phyloP scores from a whole-genome alignment of 2,888 invertebrate species.

The Acronicta psi region DNA sequence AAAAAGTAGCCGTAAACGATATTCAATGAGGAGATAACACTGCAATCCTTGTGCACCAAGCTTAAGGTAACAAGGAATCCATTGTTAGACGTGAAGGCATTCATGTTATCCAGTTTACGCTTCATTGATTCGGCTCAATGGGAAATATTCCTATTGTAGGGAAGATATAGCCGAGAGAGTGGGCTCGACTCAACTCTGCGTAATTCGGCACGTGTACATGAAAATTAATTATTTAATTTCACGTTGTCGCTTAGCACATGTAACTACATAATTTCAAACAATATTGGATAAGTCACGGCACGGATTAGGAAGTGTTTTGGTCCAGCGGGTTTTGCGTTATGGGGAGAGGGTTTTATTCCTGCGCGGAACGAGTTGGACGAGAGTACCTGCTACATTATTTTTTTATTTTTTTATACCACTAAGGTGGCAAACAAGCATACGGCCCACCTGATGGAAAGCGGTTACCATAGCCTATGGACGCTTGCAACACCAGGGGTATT shows the following conservation, averaged over 20 bases:
- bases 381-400: too few relatives aligned
- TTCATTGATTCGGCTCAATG: conserved; percentile 79
- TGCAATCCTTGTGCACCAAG: conserved; percentile 60
- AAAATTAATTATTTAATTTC: conserved; percentile 16
- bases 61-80: conserved; percentile 64
- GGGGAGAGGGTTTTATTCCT: too few relatives aligned
- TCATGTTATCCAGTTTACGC: conserved; percentile 81
- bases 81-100: conserved; percentile 61
- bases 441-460: too few relatives aligned
- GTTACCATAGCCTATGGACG: too few relatives aligned
- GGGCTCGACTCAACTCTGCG: conserved; percentile 48
- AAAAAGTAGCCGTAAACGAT: conserved; percentile 34
- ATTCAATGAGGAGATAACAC: conserved; percentile 38
- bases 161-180: conserved; percentile 48
- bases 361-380: too few relatives aligned
- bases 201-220: conserved; percentile 35
- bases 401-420: too few relatives aligned
- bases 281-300: too few relatives aligned
- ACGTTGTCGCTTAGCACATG: neutral
- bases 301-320: too few relatives aligned
- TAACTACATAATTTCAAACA: neutral
- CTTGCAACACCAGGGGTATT: too few relatives aligned
- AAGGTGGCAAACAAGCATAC: too few relatives aligned
- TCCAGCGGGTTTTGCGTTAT: too few relatives aligned
- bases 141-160: conserved; percentile 75